Evolutionary conservation across 2,888 invertebrate genomes (phyloP), one percentile per base, ranked within the genome.

Genomic region (Criorhina ranunculi): DNA sequence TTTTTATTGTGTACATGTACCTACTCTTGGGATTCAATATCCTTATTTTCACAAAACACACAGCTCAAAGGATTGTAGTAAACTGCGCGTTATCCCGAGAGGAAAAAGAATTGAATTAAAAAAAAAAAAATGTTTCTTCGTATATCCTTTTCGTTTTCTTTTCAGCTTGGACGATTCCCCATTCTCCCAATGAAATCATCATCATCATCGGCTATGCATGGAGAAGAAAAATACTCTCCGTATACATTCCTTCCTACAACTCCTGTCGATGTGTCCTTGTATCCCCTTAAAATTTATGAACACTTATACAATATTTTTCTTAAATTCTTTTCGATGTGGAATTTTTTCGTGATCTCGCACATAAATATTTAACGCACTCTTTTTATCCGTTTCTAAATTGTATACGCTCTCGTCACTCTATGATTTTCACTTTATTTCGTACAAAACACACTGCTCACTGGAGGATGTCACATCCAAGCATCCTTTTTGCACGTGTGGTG

Each of bases 291-390:
- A 46, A 55, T 64, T 64, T 42, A 55, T 66, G 51, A 59, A 78
- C 72, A 78, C 78, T 72, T 79, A 57, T 79, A 59, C 29, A 73
- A 64, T 73, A 79, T 83, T 83, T 73, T 79, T 78, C 72, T 66
- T 72, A 70, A 78, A 85, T 85, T 80, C 75, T 66, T 85, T 76
- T 76, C 70, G 51, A 69, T 79, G 69, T 70, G 75, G 55, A 67
- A 59, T 76, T 70, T 80, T 62, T 35, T 85, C 75, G 57, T 78
- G 82, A 78, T 83, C n/a, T n/a, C 70, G 57, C 76, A 80, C 70
- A 80, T 80, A 85, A 85, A 85, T 85, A 75, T 85, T 85, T 80
- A 85, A 85, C 64, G 75, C 85, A 80, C 75, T 44, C 55, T 69
- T 24, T 69, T 19, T 77, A 15, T 62, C 29, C 51, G 29, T 35